Conservation (phyloP, 2,888 invertebrate species). For the Leptogaster cylindrica region DNA sequence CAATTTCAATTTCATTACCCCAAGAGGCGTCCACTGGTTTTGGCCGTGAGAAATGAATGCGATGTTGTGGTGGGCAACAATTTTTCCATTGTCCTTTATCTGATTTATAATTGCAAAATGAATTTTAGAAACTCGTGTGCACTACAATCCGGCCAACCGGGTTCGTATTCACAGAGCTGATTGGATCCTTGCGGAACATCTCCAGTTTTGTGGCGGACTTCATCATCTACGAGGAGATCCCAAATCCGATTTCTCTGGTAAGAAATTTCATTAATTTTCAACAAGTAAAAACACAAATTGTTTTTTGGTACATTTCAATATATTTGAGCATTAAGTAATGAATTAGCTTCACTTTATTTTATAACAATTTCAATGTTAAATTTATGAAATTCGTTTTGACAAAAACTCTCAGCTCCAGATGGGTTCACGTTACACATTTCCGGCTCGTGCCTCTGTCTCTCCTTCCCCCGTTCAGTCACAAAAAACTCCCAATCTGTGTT, state of each 20-base stretch:
- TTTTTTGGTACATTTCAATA: constrained; percentile 19
- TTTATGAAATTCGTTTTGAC: constrained; percentile 38
- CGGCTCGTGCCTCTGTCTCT: too few relatives aligned
- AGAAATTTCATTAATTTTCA: constrained; percentile 61
- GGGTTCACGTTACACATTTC: too few relatives aligned
- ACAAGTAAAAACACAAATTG: neutral
- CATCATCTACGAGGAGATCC: constrained; percentile 75
- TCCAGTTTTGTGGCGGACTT: constrained; percentile 79
- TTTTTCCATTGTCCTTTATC: constrained; percentile 49
- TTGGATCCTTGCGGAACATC: constrained; percentile 71
- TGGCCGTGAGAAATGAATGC: constrained; percentile 79
- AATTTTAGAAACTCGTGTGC: constrained; percentile 92
- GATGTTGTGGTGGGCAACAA: constrained; percentile 75
- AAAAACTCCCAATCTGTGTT: too few relatives aligned
- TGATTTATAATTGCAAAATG: too few relatives aligned
- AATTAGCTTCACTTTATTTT: constrained; percentile 34
- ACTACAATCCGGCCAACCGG: constrained; percentile 81
- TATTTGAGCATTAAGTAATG: constrained; percentile 33
- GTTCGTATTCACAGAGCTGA: constrained; percentile 72
- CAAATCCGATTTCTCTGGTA: constrained; percentile 71
- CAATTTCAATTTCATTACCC: constrained; percentile 70
- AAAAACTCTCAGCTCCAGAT: constrained; percentile 20
- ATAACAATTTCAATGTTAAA: constrained; percentile 33
- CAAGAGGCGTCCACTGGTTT: constrained; percentile 69
- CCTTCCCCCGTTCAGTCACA: too few relatives aligned